Percentiles rank a stretch among this genome's conserved stretches.
Conservation (phyloP, 23 tunicate genomes). For the Phallusia fumigata region DNA sequence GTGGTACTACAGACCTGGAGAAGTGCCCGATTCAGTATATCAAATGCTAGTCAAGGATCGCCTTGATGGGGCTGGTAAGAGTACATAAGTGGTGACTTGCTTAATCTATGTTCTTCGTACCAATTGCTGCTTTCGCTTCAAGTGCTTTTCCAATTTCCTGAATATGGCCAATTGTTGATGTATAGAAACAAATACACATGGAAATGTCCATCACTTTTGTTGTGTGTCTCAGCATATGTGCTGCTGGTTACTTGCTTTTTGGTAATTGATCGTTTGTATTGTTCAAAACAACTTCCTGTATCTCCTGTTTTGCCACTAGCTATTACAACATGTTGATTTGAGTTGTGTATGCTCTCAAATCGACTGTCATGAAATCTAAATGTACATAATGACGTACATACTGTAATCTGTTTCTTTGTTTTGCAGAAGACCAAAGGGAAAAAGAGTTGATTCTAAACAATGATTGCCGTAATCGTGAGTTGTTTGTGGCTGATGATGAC, state of each 20-base stretch:
- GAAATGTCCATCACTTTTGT: no score
- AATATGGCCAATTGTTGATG: no score
- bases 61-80: constrained; percentile 48
- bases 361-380: no score
- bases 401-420: not conserved
- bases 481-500: constrained; percentile 76
- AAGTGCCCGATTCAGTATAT: constrained; percentile 95
- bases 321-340: no score
- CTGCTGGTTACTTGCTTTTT: no score
- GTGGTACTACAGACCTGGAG: constrained; percentile 94
- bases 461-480: constrained; percentile 66
- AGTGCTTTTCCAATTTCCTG: not conserved
- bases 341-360: no score
- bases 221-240: no score
- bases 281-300: no score
- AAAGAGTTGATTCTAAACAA: constrained; percentile 45
- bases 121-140: not conserved
- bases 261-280: no score
- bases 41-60: constrained; percentile 93
- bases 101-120: not conserved
- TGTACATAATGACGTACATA: not conserved
- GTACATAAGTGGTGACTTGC: constrained; percentile 4
- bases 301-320: no score
- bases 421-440: constrained; percentile 44
- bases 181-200: no score